A percentile compares a stretch with the other conserved stretches of the same genome.
phyloP scores from a whole-genome alignment of 2,888 invertebrate species.

The Apeira syringaria region DNA sequence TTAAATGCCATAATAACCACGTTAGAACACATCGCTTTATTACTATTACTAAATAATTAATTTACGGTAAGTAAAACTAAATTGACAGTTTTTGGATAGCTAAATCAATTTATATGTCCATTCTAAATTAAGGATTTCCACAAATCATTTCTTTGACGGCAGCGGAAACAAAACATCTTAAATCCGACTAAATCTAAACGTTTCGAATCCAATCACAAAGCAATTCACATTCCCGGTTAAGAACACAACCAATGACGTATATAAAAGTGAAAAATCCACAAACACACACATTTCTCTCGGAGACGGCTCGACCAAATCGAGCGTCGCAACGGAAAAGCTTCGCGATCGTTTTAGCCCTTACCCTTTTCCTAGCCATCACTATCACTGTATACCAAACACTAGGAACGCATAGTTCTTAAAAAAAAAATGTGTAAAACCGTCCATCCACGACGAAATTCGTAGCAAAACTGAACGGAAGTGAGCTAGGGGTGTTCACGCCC shows the following conservation, averaged over 20 bases:
- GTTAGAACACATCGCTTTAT: too few species aligned
- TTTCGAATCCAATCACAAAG: neutral
- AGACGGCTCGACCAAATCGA: constrained; percentile 20
- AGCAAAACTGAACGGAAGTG: constrained; percentile 54
- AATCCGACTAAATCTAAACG: neutral
- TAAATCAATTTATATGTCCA: too few species aligned
- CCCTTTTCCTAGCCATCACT: constrained; percentile 76
- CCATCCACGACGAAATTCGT: constrained; percentile 42
- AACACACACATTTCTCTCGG: constrained; percentile 28
- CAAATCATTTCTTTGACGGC: too few species aligned
- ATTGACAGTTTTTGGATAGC: too few species aligned
- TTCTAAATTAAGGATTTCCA: too few species aligned
- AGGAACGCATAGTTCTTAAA: constrained; percentile 19
- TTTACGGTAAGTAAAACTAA: too few species aligned
- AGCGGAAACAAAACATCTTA: constrained; percentile 3
- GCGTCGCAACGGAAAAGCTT: constrained; percentile 29
- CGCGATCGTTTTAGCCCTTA: constrained; percentile 48
- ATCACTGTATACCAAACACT: constrained; percentile 28
- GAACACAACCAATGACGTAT: neutral
- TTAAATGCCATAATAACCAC: too few species aligned
- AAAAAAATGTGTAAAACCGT: constrained; percentile 32
- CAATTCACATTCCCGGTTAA: too few species aligned
- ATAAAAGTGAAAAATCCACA: too few species aligned
- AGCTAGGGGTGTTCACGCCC: constrained; percentile 59
- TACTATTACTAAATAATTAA: too few species aligned